Conservation (phyloP, 2,888 invertebrate genomes). For the Rotaria socialis region DNA sequence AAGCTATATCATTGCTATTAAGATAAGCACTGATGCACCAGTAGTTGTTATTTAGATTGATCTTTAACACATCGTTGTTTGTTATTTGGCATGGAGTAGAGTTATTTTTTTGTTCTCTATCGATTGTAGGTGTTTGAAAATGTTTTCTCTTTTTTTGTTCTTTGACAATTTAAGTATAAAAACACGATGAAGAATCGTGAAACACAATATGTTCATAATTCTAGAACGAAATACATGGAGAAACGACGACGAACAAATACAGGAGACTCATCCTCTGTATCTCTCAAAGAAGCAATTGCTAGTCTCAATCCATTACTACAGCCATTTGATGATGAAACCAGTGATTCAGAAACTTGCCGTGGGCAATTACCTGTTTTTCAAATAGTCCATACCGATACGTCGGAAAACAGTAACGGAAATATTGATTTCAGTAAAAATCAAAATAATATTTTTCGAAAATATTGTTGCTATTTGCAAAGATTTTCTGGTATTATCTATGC, state of each 20-base stretch:
- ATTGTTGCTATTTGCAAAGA: neutral
- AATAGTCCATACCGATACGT: neutral
- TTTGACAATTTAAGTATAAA: neutral
- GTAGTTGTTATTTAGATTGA: neutral
- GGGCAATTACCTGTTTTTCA: neutral
- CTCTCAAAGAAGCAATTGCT: neutral
- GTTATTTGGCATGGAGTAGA: neutral
- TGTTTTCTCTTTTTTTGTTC: too few species aligned
- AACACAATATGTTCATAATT: too few species aligned
- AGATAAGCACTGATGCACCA: neutral
- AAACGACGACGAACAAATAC: neutral
- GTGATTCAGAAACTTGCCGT: neutral
- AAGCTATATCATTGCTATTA: too few species aligned
- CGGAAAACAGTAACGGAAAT: neutral
- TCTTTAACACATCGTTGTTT: neutral
- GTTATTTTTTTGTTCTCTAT: neutral
- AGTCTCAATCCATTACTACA: neutral
- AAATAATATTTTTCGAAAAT: neutral
- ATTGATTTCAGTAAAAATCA: neutral
- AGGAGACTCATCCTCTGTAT: neutral
- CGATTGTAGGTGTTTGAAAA: too few species aligned
- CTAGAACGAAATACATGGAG: neutral
- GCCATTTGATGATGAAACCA: neutral
- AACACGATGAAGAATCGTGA: neutral
- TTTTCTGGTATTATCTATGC: neutral